These are phyloP conservation scores for Eledona agricola DNA, from an alignment of 2,888 invertebrate genomes.

Conservation along the genomic window DNA sequence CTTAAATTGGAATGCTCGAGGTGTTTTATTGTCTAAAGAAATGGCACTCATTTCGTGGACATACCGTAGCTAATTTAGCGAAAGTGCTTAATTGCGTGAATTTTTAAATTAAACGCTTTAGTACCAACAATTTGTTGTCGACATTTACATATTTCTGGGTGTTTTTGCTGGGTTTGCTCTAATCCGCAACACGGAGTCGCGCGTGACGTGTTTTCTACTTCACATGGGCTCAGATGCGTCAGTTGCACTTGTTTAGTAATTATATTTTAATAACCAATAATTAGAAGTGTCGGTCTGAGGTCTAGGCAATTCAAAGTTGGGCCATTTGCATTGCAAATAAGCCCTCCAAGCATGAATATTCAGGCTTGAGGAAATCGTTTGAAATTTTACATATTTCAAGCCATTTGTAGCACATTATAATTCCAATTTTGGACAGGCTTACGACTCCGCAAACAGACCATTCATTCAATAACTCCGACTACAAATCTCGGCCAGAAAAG, in stretches of 20 bases:
- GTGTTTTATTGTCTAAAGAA: conserved; percentile 9
- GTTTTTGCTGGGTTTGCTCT: conserved; percentile 35
- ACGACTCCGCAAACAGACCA: conserved; percentile 20
- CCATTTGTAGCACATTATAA: conserved; percentile 39
- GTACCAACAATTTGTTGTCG: conserved; percentile 37
- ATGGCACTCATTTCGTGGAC: conserved; percentile 18
- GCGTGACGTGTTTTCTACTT: background rate
- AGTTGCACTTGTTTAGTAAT: conserved; percentile 45
- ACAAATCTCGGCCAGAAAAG: conserved; percentile 17
- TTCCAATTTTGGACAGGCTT: conserved; percentile 33
- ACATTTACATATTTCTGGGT: conserved; percentile 28
- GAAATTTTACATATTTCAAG: conserved; percentile 55
- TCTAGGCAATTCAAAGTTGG: conserved; percentile 47
- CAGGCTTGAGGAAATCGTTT: conserved; percentile 51
- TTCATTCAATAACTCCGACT: conserved; percentile 28
- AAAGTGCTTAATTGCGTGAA: conserved; percentile 41
- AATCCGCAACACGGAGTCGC: conserved; percentile 26
- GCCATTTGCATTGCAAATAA: conserved; percentile 55
- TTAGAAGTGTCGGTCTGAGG: conserved; percentile 49
- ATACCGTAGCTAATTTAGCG: conserved; percentile 38
- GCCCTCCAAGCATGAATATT: conserved; percentile 51
- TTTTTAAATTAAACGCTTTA: conserved; percentile 47
- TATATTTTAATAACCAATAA: conserved; percentile 57
- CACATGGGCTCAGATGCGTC: conserved; percentile 1
- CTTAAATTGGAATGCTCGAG: background rate